These are phyloP conservation scores for Protomyctophum bolini DNA, from an alignment of 2,113 vertebrate species.

Conservation along the genomic window DNA sequence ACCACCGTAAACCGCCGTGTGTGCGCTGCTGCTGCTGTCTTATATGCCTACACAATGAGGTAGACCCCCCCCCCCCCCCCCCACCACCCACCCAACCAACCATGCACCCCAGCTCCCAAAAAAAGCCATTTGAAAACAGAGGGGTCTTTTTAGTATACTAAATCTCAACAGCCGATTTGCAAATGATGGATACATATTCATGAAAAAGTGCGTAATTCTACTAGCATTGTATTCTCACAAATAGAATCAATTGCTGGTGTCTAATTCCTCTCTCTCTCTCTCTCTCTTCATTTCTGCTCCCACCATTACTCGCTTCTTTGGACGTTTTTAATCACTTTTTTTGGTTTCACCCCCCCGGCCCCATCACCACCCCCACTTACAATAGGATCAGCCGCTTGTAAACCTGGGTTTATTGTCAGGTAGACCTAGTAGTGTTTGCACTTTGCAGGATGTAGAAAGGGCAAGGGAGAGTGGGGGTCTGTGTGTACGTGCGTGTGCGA, in stretches of 20 bases:
- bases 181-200: not conserved
- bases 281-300: not conserved
- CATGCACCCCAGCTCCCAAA: not conserved
- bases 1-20: conserved; percentile 1
- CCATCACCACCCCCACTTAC: not conserved
- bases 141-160: not conserved
- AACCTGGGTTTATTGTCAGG: conserved; percentile 22
- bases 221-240: not conserved
- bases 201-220: not conserved
- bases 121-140: not conserved
- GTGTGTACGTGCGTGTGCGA: too few relatives aligned
- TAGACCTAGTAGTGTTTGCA: conserved; percentile 17
- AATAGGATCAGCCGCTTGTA: conserved; percentile 7
- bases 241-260: not conserved
- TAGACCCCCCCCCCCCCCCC: not conserved
- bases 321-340: not conserved
- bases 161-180: not conserved
- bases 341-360: not conserved
- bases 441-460: not conserved
- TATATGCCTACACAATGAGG: not conserved
- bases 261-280: not conserved
- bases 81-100: too few relatives aligned
- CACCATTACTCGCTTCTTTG: not conserved
- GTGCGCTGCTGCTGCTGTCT: not conserved
- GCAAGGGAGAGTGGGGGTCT: not conserved